phyloP scores from a whole-genome alignment of 2,888 invertebrate genomes.

The Ecliptopera silaceata region DNA sequence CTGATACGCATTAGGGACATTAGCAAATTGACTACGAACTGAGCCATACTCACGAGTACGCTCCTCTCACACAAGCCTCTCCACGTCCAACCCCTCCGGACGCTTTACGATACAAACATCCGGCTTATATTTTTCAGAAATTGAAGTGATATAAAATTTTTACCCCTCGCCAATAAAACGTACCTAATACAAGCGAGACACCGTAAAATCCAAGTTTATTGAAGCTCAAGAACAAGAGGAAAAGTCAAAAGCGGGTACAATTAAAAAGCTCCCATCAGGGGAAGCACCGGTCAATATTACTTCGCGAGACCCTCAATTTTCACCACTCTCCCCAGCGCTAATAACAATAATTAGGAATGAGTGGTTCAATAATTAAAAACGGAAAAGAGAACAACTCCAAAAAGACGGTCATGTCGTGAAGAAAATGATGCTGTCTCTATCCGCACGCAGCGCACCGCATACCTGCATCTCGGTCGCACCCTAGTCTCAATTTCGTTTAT shows the following conservation, averaged over 20 bases:
- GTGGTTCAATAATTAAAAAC: constrained; percentile 85
- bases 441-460: constrained; percentile 41
- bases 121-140: constrained; percentile 32
- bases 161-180: constrained; percentile 61
- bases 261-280: constrained; percentile 76
- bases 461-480: constrained; percentile 48
- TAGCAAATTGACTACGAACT: constrained; percentile 68
- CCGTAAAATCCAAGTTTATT: constrained; percentile 78
- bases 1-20: constrained; percentile 75
- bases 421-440: constrained; percentile 55
- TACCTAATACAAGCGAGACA: constrained; percentile 64
- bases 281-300: constrained; percentile 80
- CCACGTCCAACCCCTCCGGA: constrained; percentile 10
- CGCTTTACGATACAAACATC: constrained; percentile 26
- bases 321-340: constrained; percentile 81
- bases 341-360: constrained; percentile 85
- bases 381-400: constrained; percentile 79
- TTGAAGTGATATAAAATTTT: constrained; percentile 45
- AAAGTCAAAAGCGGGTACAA: constrained; percentile 79
- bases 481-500: constrained; percentile 68
- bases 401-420: constrained; percentile 63
- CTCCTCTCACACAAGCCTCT: constrained; percentile 18
- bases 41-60: too few species aligned
- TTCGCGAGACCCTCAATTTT: constrained; percentile 79
- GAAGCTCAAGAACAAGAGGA: constrained; percentile 77